Base-by-base conservation (phyloP, 1,140 invertebrate species). In the Pogonomyrmex californicus region DNA sequence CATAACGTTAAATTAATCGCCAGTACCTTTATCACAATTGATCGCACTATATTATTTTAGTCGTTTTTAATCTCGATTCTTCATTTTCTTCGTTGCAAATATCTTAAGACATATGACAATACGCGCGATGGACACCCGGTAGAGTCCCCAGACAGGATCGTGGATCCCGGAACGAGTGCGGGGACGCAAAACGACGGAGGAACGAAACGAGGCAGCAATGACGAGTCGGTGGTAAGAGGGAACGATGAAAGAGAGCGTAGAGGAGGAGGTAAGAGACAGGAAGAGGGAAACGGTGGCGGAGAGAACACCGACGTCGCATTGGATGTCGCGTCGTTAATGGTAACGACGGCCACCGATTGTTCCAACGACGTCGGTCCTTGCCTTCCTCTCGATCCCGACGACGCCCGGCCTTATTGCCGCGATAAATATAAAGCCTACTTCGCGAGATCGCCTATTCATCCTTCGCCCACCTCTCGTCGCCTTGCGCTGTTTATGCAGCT, bases 321-420 rank as follows among this genome's bases (percentile, higher is more conserved):
- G 91, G 91, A 90, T 83, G 87, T 73, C 79, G 92, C 91, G 90
- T 93, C 92, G 93, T 94, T 94, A 93, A 90, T 90, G 92, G 91
- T 94, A 94, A 94, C 92, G 92, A 93, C 90, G 87, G 89, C 88
- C 88, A 92, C 93, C 92, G 92, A 93, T 93, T 93, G 90, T 92
- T 91, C 88, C 87, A 90, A 92, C 92, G 90, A 90, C 79, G 88
- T 88, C 82, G 79, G 60, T 63, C 73, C 68, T 41, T 77, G n/a
- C 77, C 82, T 58, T 41, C 60, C 38, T 63, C 86, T 81, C 88
- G 41, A 49, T 73, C 85, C 23, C 87, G 87, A 86, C 90, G 91
- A 90, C 82, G 83, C 82, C 88, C 73, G 89, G 63, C 83, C 91
- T 92, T 92, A 93, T 92, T 92, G 92, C 91, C 86, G 70, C 92